These are phyloP conservation scores for Micromesistius poutassou DNA, from an alignment of 2,797 vertebrate genomes.

Conservation along the genomic window DNA sequence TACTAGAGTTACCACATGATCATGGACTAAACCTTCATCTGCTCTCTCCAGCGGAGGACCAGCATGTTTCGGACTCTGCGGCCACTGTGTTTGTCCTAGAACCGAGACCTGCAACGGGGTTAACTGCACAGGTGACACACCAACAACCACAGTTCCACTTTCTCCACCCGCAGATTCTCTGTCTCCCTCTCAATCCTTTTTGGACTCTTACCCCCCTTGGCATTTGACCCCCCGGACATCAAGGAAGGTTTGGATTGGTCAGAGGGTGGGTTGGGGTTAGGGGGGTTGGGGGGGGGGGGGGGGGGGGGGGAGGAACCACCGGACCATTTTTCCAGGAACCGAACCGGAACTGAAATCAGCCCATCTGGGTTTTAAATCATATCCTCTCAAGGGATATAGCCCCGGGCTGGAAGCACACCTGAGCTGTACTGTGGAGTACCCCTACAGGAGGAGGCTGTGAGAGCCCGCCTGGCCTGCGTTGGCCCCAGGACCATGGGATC, in stretches of 20 bases:
- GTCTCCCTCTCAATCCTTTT: slow-evolving; percentile 29
- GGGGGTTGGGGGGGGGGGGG: no score
- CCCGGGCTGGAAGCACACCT: slow-evolving; percentile 4
- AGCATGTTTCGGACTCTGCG: slow-evolving; percentile 22
- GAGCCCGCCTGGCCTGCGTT: slow-evolving; percentile 49
- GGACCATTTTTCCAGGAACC: slow-evolving; percentile 18
- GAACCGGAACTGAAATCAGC: not conserved
- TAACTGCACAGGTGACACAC: slow-evolving; percentile 24
- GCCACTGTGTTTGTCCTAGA: slow-evolving; percentile 28
- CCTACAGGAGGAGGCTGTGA: slow-evolving; percentile 45
- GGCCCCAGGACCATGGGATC: slow-evolving; percentile 84
- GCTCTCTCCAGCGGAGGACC: slow-evolving; percentile 17
- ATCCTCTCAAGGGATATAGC: not conserved
- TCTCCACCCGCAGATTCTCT: slow-evolving; percentile 53
- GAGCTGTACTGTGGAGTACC: slow-evolving; percentile 22
- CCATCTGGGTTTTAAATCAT: not conserved
- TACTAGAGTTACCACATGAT: not conserved
- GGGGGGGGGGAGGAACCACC: slow-evolving; percentile 31
- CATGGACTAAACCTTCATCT: not conserved
- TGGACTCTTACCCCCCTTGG: slow-evolving; percentile 59
- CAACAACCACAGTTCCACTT: slow-evolving; percentile 46
- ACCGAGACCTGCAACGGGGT: slow-evolving; percentile 25
- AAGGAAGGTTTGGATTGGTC: slow-evolving; percentile 40
- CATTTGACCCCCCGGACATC: slow-evolving; percentile 56
- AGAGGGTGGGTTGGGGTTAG: slow-evolving; percentile 30